phyloP scores from a whole-genome alignment of 2,888 invertebrate genomes.

The Scaptodrosophila latifasciaeformis region DNA sequence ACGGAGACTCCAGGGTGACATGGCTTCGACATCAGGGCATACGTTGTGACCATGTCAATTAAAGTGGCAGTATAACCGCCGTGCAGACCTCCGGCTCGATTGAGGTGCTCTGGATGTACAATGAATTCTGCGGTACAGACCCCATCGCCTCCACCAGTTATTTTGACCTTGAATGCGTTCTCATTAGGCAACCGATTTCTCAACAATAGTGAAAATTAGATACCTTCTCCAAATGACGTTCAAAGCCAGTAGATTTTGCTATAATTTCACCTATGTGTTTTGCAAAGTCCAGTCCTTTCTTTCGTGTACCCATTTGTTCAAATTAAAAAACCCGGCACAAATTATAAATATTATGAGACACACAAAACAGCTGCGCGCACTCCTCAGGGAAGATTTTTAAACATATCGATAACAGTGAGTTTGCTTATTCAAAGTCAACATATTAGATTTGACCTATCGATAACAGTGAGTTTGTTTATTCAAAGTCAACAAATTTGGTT shows the following conservation, averaged over 20 bases:
- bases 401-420: not conserved
- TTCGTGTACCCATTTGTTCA: slow-evolving; percentile 53
- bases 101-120: slow-evolving; percentile 83
- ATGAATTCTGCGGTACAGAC: slow-evolving; percentile 83
- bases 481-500: slow-evolving; percentile 81
- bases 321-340: too few species aligned
- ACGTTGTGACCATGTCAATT: slow-evolving; percentile 83
- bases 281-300: slow-evolving; percentile 73
- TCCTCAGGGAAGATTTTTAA: not conserved
- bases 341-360: not conserved
- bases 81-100: slow-evolving; percentile 84
- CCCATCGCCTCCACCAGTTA: slow-evolving; percentile 79
- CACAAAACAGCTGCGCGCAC: not conserved
- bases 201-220: too few species aligned
- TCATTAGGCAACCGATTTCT: too few species aligned
- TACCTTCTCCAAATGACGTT: slow-evolving; percentile 76
- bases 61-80: slow-evolving; percentile 90
- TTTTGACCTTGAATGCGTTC: slow-evolving; percentile 61
- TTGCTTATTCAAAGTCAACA: slow-evolving; percentile 19
- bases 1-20: slow-evolving; percentile 86
- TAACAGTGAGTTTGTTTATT: slow-evolving; percentile 3
- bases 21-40: slow-evolving; percentile 82
- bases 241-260: slow-evolving; percentile 73
- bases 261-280: slow-evolving; percentile 73
- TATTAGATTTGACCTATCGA: not conserved